A percentile compares a stretch with the other conserved stretches of the same genome.
phyloP scores from a whole-genome alignment of 2,113 vertebrate genomes.

The Crotophaga sulcirostris region DNA sequence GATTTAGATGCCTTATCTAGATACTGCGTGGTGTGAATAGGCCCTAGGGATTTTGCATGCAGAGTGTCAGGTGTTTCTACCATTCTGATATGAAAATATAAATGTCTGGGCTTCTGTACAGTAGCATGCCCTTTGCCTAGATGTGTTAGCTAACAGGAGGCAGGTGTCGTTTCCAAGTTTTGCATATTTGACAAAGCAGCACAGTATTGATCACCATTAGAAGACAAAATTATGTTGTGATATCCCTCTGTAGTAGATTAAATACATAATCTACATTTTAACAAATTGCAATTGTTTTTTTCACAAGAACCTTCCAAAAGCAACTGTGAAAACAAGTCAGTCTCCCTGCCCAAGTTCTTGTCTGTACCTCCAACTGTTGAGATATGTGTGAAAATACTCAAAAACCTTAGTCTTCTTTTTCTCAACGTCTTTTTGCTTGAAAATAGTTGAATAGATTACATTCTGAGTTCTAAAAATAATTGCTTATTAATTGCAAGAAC shows the following conservation, averaged over 20 bases:
- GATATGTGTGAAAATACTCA: neutral
- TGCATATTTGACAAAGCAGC: neutral
- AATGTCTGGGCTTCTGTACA: neutral
- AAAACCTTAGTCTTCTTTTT: neutral
- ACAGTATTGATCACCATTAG: neutral
- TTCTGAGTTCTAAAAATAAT: neutral
- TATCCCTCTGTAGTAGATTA: neutral
- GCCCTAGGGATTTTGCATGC: neutral
- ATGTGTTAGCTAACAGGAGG: neutral
- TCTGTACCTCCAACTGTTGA: neutral
- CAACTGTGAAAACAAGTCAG: neutral
- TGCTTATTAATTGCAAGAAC: neutral
- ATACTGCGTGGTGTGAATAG: neutral
- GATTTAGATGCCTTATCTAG: neutral
- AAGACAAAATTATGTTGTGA: neutral
- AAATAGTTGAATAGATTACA: neutral
- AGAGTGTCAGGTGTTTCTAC: neutral
- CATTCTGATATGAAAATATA: neutral
- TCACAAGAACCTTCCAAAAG: neutral
- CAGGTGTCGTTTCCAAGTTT: neutral
- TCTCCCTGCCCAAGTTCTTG: neutral
- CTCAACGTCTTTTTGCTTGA: neutral
- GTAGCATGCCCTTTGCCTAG: neutral
- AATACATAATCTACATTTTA: neutral
- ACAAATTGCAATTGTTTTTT: neutral